A percentile compares a stretch with the other conserved stretches of the same genome.
Evolutionary conservation across 2,888 invertebrate species (phyloP).

Genomic region (Pyrrhosoma nymphula): DNA sequence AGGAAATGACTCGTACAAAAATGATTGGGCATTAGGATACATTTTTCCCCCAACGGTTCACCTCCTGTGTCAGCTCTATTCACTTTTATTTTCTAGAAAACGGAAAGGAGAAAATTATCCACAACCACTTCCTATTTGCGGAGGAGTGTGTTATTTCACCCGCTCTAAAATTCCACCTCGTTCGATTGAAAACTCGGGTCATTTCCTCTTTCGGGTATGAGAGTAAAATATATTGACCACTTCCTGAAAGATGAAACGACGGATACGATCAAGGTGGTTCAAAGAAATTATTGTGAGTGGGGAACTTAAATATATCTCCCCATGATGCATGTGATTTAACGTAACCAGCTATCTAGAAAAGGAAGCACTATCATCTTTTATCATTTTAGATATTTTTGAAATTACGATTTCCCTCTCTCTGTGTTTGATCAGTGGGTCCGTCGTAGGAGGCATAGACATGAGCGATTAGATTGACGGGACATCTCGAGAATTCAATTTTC

Average conservation of each 20-base stretch:
- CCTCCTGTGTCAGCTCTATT: not conserved
- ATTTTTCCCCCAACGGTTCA: not conserved
- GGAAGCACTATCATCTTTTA: not conserved
- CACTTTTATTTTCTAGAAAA: not conserved
- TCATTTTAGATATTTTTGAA: not conserved
- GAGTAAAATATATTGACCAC: not conserved
- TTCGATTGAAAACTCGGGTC: not conserved
- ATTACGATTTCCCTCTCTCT: not conserved
- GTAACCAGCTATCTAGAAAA: not conserved
- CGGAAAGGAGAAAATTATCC: constrained; percentile 1
- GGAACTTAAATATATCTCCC: not conserved
- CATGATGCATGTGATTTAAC: not conserved
- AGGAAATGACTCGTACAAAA: constrained; percentile 61
- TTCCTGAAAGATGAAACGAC: not conserved
- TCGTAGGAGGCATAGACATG: not conserved
- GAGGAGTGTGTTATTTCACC: not conserved
- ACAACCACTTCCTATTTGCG: not conserved
- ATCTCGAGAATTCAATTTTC: not conserved
- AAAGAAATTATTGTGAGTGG: not conserved
- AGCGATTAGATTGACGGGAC: not conserved
- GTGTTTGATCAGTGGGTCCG: not conserved
- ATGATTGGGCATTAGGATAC: constrained; percentile 35
- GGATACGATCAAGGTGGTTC: not conserved
- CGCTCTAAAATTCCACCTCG: not conserved
- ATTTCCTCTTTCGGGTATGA: not conserved